A percentile compares a stretch with the other conserved stretches of the same genome.
Conservation (phyloP, 2,888 invertebrate species). For the Abrostola triplasia region DNA sequence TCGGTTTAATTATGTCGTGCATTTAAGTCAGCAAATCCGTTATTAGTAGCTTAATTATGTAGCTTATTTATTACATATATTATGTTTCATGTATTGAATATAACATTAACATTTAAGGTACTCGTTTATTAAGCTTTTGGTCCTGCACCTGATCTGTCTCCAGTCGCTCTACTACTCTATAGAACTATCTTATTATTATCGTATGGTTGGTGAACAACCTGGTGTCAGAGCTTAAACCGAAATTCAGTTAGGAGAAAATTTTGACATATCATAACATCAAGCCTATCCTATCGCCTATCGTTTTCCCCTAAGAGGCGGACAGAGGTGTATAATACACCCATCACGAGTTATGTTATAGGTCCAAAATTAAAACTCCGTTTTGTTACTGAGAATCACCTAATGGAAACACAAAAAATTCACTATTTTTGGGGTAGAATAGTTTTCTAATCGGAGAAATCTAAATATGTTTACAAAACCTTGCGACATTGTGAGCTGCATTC, state of each 20-base stretch:
- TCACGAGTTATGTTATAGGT: too few relatives aligned
- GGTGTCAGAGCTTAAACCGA: too few relatives aligned
- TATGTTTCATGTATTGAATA: neutral
- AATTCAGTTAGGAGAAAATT: too few relatives aligned
- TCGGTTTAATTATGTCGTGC: constrained; percentile 8
- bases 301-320: too few relatives aligned
- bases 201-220: too few relatives aligned
- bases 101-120: neutral
- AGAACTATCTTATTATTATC: too few relatives aligned
- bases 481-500: constrained; percentile 5
- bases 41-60: constrained; percentile 8
- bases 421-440: neutral
- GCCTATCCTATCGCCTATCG: too few relatives aligned
- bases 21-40: constrained; percentile 2
- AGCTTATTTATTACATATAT: constrained; percentile 6
- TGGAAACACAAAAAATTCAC: neutral
- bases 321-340: neutral
- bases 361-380: too few relatives aligned
- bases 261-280: too few relatives aligned
- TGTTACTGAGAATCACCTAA: too few relatives aligned
- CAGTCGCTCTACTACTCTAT: too few relatives aligned
- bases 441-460: neutral
- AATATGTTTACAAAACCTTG: neutral
- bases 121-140: neutral
- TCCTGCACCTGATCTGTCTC: neutral